Percentiles rank a stretch among this genome's conserved stretches.
phyloP scores from a whole-genome alignment of 2,888 invertebrate genomes.

The Hirtodrosophila histrioides region DNA sequence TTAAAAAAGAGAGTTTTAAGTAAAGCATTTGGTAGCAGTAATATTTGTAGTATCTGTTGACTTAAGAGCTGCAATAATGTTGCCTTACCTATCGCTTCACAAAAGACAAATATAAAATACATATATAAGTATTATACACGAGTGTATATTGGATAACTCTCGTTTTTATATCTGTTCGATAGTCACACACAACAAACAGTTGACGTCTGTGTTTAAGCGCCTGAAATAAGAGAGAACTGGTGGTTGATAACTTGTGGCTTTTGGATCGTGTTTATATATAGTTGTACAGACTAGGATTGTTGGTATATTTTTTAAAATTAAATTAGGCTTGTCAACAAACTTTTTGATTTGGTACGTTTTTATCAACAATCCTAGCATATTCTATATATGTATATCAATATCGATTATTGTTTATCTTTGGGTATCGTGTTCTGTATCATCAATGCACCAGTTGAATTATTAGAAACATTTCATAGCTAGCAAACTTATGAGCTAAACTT shows the following conservation, averaged over 20 bases:
- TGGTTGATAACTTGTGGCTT: constrained; percentile 88
- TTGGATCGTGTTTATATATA: constrained; percentile 85
- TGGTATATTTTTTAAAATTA: constrained; percentile 12
- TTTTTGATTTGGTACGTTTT: no score
- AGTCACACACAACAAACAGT: constrained; percentile 70
- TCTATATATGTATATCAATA: constrained; percentile 36
- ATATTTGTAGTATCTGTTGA: constrained; percentile 75
- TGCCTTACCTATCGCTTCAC: constrained; percentile 83
- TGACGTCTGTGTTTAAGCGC: constrained; percentile 84
- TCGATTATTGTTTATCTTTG: constrained; percentile 41
- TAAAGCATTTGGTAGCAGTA: constrained; percentile 5
- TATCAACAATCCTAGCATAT: constrained; percentile 44
- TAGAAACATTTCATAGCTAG: constrained; percentile 52
- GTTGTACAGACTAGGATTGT: constrained; percentile 44
- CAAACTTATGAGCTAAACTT: constrained; percentile 52
- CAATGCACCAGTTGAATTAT: constrained; percentile 79
- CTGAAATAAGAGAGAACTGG: constrained; percentile 96
- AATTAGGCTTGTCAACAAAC: no score
- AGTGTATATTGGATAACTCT: constrained; percentile 51
- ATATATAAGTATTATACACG: constrained; percentile 56
- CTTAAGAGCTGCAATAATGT: constrained; percentile 77
- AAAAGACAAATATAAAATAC: constrained; percentile 68
- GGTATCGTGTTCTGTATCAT: constrained; percentile 56
- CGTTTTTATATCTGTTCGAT: constrained; percentile 72
- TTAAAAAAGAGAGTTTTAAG: constrained; percentile 18